Evolutionary conservation across 2,888 invertebrate genomes (phyloP).

Genomic region (Tryphoninae sp.): DNA sequence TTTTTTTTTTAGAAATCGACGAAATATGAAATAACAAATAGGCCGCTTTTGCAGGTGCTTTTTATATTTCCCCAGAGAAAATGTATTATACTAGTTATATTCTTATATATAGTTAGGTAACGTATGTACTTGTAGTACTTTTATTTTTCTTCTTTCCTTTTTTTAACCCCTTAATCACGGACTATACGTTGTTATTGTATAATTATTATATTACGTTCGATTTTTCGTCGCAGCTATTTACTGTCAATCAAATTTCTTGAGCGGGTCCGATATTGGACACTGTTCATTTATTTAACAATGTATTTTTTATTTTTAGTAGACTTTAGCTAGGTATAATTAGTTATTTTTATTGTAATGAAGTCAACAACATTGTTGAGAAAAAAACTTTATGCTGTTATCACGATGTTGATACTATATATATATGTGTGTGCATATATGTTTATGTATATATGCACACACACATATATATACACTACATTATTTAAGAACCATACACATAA

Average conservation of each 20-base stretch:
- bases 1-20: slow-evolving; percentile 33
- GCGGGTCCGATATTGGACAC: not conserved
- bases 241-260: slow-evolving; percentile 25
- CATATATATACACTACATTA: slow-evolving; percentile 48
- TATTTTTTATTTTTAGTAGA: slow-evolving; percentile 45
- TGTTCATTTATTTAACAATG: slow-evolving; percentile 20
- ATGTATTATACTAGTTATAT: slow-evolving; percentile 71
- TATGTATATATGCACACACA: slow-evolving; percentile 23
- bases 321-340: slow-evolving; percentile 40
- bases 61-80: slow-evolving; percentile 72
- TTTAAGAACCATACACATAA: slow-evolving; percentile 66
- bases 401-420: slow-evolving; percentile 38
- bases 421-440: slow-evolving; percentile 41
- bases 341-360: slow-evolving; percentile 49
- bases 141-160: slow-evolving; percentile 1
- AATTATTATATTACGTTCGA: slow-evolving; percentile 16
- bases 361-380: slow-evolving; percentile 34
- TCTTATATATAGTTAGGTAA: slow-evolving; percentile 66
- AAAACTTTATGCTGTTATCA: slow-evolving; percentile 42
- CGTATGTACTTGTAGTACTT: slow-evolving; percentile 68
- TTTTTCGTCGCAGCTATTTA: slow-evolving; percentile 47
- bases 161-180: slow-evolving; percentile 65
- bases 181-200: slow-evolving; percentile 56
- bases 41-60: slow-evolving; percentile 73
- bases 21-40: slow-evolving; percentile 48